These are phyloP conservation scores for Epirrita christyi DNA, from an alignment of 2,888 invertebrate genomes.

Conservation along the genomic window DNA sequence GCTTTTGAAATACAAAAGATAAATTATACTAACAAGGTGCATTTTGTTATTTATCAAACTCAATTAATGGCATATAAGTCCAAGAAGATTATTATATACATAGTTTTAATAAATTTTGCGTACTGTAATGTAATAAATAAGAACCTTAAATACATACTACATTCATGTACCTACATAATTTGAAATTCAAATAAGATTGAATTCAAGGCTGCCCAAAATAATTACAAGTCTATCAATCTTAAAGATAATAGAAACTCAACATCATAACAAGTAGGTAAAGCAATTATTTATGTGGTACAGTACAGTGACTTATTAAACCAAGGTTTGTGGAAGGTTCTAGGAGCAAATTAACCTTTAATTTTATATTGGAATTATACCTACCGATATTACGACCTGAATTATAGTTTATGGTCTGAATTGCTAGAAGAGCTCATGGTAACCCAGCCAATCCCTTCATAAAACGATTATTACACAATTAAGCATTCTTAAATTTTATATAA, in stretches of 20 bases:
- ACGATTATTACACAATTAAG: too few relatives aligned
- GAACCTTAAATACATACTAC: background rate
- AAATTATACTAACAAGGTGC: background rate
- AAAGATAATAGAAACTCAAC: conserved; percentile 17
- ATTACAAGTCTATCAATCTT: conserved; percentile 25
- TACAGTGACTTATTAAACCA: too few relatives aligned
- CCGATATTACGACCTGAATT: too few relatives aligned
- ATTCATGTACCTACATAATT: conserved; percentile 9
- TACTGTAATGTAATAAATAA: background rate
- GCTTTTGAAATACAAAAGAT: background rate
- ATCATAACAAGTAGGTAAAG: conserved; percentile 6
- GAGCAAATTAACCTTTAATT: too few relatives aligned
- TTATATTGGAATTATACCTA: too few relatives aligned
- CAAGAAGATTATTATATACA: background rate
- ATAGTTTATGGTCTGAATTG: too few relatives aligned
- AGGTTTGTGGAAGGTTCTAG: too few relatives aligned
- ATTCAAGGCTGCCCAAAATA: conserved; percentile 14
- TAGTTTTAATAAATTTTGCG: background rate
- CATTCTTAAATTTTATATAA: too few relatives aligned
- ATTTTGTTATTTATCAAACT: background rate
- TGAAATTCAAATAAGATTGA: conserved; percentile 19
- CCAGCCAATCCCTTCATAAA: too few relatives aligned
- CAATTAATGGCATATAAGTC: background rate
- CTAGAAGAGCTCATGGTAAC: too few relatives aligned
- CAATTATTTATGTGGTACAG: conserved; percentile 3